phyloP scores from a whole-genome alignment of 2,888 invertebrate genomes.

The Xanthia togata region DNA sequence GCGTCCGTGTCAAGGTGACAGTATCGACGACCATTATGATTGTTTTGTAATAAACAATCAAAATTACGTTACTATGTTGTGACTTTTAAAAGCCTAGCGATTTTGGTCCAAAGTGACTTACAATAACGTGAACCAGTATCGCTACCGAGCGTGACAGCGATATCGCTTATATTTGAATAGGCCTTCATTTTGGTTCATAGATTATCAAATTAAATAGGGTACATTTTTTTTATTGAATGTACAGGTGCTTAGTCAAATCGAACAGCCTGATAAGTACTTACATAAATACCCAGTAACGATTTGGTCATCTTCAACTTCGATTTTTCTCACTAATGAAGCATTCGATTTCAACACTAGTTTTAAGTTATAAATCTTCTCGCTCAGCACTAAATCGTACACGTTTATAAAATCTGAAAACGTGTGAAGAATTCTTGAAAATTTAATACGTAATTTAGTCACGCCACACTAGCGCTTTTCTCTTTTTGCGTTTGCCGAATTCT shows the following conservation, averaged over 20 bases:
- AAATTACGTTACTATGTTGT: slow-evolving; percentile 29
- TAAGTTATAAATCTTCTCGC: slow-evolving; percentile 35
- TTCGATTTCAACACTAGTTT: slow-evolving; percentile 21
- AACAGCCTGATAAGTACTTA: neutral
- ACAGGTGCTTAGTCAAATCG: neutral
- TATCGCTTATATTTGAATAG: too few species aligned
- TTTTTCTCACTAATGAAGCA: slow-evolving; percentile 10
- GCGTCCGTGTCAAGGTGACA: slow-evolving; percentile 83
- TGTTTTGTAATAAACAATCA: slow-evolving; percentile 60
- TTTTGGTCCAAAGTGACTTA: too few species aligned
- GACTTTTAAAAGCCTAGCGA: neutral
- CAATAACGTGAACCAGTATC: too few species aligned
- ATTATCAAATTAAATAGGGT: neutral
- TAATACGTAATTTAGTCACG: slow-evolving; percentile 42
- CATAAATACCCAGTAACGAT: neutral
- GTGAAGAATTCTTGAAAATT: slow-evolving; percentile 45
- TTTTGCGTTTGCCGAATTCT: slow-evolving; percentile 21
- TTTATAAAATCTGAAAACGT: slow-evolving; percentile 44
- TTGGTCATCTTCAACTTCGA: slow-evolving; percentile 8
- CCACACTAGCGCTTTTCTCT: slow-evolving; percentile 33
- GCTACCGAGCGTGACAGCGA: too few species aligned
- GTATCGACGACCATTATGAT: slow-evolving; percentile 50
- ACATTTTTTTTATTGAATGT: neutral
- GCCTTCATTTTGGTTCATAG: neutral
- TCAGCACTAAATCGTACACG: slow-evolving; percentile 30